Conservation (phyloP, 2,888 invertebrate genomes). For the Mythimna vitellina region DNA sequence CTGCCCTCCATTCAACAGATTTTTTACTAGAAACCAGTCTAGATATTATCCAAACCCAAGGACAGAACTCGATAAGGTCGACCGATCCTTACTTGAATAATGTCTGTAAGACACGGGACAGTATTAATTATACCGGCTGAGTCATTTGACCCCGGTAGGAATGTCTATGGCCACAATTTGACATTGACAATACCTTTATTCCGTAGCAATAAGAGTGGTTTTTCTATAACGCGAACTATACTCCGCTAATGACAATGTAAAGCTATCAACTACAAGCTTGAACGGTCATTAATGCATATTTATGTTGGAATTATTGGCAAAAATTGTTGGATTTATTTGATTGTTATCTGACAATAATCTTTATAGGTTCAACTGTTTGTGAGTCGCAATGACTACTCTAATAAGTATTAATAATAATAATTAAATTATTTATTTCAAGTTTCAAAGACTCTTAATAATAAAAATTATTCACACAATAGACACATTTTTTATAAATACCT, state of each 20-base stretch:
- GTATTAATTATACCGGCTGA: constrained; percentile 66
- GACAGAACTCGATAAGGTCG: constrained; percentile 59
- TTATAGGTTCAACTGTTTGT: background rate
- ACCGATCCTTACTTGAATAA: constrained; percentile 69
- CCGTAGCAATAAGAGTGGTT: constrained; percentile 8
- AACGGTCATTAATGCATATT: constrained; percentile 49
- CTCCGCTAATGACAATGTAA: constrained; percentile 35
- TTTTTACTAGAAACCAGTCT: constrained; percentile 33
- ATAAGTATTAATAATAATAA: no score
- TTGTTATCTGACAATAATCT: constrained; percentile 28
- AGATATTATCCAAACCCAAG: constrained; percentile 47
- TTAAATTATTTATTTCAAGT: no score
- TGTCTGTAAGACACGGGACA: constrained; percentile 63
- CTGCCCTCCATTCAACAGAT: constrained; percentile 29
- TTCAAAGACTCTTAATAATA: no score
- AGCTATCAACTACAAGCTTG: constrained; percentile 50
- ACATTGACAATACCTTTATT: constrained; percentile 29
- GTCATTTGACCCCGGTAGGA: constrained; percentile 61
- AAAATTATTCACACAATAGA: no score
- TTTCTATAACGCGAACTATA: background rate
- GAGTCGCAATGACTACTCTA: background rate
- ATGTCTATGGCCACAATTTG: constrained; percentile 18
- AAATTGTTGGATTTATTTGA: constrained; percentile 32
- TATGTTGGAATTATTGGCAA: constrained; percentile 33
- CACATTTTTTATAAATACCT: no score